Evolutionary conservation across 2,888 invertebrate species (phyloP), one percentile per base, ranked within the genome.

Genomic region (Caradrina clavipalpis): DNA sequence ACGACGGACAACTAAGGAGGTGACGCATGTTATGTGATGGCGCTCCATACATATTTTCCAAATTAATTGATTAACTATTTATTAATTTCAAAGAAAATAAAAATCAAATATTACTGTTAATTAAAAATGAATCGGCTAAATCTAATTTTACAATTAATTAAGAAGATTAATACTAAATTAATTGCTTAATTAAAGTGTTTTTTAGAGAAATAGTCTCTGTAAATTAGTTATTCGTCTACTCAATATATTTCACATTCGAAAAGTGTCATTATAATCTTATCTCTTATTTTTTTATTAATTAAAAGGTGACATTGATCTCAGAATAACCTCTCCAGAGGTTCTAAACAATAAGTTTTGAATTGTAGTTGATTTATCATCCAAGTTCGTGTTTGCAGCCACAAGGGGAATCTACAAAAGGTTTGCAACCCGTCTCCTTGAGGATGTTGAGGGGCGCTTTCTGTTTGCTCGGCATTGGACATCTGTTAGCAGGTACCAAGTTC

Each of bases 361-460:
- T 53, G 54, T 65, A 22, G 66, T 60, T 61, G 65, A 68, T 81
- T 81, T 65, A 67, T 57, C 31, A 57, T 67, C 42, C 26, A 64
- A 73, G 78, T 75, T 80, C 62, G 39, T 68, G 72, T 77, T 89
- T 85, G 58, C 84, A 95, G 95, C 78, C 88, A n/a, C 93, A 91
- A 81, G 78, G 84, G 7, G 95, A 96, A 80, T 92, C 95, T 3
- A 88, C 92, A n/a, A 93, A 92, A 87, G 91, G 92, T 67, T 93
- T 97, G 62, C 96, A 97, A 79, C 97, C 98, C 0, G 96, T 98
- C 17, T 97, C 97, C 60, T 92, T 98, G 67, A 96, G 97, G 84
- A 98, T 97, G 97, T 89, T 98, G 0, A 97, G 97, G 74, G 98
- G 98, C 6, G 97, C 97, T 7, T 98, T 98, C 89, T 97, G 97